Evolutionary conservation across 2,888 invertebrate genomes (phyloP).

Genomic region (Tetheella fluctuosa): DNA sequence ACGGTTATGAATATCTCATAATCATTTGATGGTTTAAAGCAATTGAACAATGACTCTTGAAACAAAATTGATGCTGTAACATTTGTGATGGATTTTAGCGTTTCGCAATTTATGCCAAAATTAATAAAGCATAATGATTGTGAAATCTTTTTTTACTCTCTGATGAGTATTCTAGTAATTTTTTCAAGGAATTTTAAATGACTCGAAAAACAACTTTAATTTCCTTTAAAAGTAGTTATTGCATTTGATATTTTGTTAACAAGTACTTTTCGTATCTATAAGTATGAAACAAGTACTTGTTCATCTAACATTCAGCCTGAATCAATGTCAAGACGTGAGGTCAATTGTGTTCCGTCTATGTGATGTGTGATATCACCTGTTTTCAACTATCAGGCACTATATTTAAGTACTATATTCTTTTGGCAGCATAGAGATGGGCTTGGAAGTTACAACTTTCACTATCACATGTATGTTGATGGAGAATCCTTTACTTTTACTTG

Average conservation of each 20-base stretch:
- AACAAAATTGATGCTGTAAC: background rate
- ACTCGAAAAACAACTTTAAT: background rate
- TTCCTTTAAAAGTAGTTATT: background rate
- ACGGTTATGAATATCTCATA: constrained; percentile 15
- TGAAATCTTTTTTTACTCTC: background rate
- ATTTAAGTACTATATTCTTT: background rate
- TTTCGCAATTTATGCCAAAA: background rate
- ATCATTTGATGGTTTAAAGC: constrained; percentile 17
- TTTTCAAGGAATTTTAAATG: background rate
- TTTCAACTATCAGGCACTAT: background rate
- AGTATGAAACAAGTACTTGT: background rate
- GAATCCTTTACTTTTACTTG: constrained; percentile 48
- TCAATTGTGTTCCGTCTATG: constrained; percentile 37
- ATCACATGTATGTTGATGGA: constrained; percentile 29
- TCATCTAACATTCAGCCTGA: constrained; percentile 35
- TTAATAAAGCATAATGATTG: background rate
- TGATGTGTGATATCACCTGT: constrained; percentile 43
- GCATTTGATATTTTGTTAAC: too few species aligned
- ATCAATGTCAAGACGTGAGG: constrained; percentile 40
- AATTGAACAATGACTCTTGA: constrained; percentile 12
- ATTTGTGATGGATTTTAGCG: background rate
- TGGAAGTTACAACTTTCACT: too few species aligned
- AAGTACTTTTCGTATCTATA: too few species aligned
- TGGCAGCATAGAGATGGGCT: constrained; percentile 13
- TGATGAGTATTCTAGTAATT: background rate